phyloP scores from a whole-genome alignment of 2,113 vertebrate species.

The Gulo gulo region DNA sequence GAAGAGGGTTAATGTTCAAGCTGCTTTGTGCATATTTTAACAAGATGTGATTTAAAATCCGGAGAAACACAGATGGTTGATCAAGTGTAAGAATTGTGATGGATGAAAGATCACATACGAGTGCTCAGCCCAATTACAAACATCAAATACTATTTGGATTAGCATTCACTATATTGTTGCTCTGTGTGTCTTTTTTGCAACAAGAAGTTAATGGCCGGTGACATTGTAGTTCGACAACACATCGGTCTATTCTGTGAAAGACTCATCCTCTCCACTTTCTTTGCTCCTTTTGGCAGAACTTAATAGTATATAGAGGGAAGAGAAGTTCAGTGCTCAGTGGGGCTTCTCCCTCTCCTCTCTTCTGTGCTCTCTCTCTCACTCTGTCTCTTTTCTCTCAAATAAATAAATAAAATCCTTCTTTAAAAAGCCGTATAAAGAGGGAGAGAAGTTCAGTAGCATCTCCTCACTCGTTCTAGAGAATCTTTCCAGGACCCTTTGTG shows the following conservation, averaged over 20 bases:
- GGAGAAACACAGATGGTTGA: slow-evolving; percentile 51
- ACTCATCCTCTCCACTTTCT: background rate
- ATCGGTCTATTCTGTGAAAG: background rate
- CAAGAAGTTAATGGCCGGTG: slow-evolving; percentile 5
- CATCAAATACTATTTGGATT: slow-evolving; percentile 19
- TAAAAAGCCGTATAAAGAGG: background rate
- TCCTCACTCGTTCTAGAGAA: background rate
- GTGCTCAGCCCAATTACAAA: background rate
- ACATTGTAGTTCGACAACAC: background rate
- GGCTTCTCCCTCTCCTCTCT: background rate
- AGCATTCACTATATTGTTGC: background rate
- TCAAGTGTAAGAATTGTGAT: slow-evolving; percentile 12
- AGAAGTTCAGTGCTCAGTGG: background rate
- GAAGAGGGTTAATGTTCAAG: slow-evolving; percentile 38
- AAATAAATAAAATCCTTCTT: background rate
- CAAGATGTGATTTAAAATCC: slow-evolving; percentile 50
- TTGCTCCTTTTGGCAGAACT: background rate
- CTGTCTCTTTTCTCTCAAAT: background rate
- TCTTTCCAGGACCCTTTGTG: background rate
- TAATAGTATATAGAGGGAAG: background rate
- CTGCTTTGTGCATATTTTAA: slow-evolving; percentile 61
- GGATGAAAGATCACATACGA: slow-evolving; percentile 17
- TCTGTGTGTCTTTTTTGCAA: background rate
- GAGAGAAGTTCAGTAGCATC: background rate
- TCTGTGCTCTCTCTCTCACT: background rate